Conservation (phyloP, 2,888 invertebrate genomes). For the Apotomis turbidana region DNA sequence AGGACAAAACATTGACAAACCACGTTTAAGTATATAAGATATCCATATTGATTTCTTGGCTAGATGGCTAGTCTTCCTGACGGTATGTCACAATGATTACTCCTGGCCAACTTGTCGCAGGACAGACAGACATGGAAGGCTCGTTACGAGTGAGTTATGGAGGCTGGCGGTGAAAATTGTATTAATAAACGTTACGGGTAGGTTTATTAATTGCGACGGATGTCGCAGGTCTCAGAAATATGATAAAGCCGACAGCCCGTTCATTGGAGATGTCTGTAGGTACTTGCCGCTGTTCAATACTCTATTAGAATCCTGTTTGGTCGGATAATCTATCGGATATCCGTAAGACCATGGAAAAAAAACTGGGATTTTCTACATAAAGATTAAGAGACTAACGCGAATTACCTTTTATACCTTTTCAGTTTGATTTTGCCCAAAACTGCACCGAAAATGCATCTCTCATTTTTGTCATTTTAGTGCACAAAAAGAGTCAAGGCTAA, state of each 20-base stretch:
- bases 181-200: slow-evolving; percentile 47
- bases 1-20: no score
- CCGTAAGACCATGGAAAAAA: no score
- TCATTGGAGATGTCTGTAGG: not conserved
- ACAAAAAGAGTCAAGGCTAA: no score
- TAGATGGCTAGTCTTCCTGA: not conserved
- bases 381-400: no score
- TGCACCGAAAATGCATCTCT: no score
- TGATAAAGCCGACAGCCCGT: slow-evolving; percentile 10
- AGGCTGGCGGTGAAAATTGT: slow-evolving; percentile 46
- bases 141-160: slow-evolving; percentile 47
- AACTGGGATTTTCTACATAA: no score
- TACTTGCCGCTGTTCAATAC: not conserved
- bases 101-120: slow-evolving; percentile 39
- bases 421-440: no score
- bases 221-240: slow-evolving; percentile 43
- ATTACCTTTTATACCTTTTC: no score
- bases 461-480: no score
- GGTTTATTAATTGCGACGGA: slow-evolving; percentile 49
- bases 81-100: slow-evolving; percentile 33
- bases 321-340: no score
- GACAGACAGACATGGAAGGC: slow-evolving; percentile 46
- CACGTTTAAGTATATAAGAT: no score
- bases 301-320: not conserved
- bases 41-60: not conserved